Evolutionary conservation across 2,888 invertebrate species (phyloP).

Genomic region (Mythimna vitellina): DNA sequence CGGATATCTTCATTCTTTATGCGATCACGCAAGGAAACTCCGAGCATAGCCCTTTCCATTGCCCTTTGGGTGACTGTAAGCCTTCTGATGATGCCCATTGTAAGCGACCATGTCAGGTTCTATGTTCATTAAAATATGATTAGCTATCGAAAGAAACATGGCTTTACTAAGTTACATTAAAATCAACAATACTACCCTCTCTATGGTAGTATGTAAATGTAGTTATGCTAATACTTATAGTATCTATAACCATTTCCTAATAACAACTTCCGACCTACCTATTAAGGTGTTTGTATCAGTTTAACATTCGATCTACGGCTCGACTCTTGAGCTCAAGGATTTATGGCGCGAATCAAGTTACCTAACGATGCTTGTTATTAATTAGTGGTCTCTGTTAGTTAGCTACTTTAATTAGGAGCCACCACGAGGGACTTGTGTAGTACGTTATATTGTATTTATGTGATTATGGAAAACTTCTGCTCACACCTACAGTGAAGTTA

Average conservation of each 20-base stretch:
- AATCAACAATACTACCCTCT: no score
- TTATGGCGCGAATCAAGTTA: slow-evolving; percentile 42
- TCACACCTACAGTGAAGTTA: no score
- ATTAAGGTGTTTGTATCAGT: slow-evolving; percentile 27
- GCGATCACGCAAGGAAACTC: no score
- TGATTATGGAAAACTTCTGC: slow-evolving; percentile 31
- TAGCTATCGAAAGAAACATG: no score
- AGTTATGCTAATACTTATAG: neutral
- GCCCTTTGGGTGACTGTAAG: no score
- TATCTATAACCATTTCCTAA: neutral
- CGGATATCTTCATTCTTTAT: no score
- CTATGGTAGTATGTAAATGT: neutral
- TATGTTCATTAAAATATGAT: no score
- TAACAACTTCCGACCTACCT: neutral
- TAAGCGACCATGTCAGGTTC: no score
- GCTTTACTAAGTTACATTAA: no score
- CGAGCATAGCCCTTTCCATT: no score
- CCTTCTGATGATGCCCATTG: no score
- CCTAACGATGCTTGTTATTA: slow-evolving; percentile 90
- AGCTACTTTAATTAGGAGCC: slow-evolving; percentile 68
- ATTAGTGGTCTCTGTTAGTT: slow-evolving; percentile 75
- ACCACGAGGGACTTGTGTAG: slow-evolving; percentile 39
- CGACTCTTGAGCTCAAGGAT: slow-evolving; percentile 41
- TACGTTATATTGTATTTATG: slow-evolving; percentile 36
- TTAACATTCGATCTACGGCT: slow-evolving; percentile 48